Evolutionary conservation across 2,888 invertebrate species (phyloP).

Genomic region (Eurytoma adleriae): DNA sequence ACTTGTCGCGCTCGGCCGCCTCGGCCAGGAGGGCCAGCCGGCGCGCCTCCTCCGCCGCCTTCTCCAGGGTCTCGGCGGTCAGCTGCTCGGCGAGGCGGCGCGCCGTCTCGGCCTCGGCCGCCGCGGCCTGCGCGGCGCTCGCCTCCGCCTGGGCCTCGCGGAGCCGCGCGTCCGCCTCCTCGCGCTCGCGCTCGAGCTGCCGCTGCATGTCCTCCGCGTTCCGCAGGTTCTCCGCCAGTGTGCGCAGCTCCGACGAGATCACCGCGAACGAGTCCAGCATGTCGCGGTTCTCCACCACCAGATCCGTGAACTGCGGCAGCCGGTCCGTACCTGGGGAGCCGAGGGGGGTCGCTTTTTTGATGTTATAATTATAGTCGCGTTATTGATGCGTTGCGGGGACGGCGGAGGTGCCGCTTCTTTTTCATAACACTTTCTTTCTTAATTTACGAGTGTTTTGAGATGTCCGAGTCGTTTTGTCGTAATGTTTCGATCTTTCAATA

Average conservation of each 20-base stretch:
- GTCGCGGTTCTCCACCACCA: constrained; percentile 81
- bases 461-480: too few relatives aligned
- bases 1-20: constrained; percentile 58
- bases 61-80: constrained; percentile 70
- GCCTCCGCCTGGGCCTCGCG: constrained; percentile 75
- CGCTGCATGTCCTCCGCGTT: constrained; percentile 77
- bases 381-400: too few relatives aligned
- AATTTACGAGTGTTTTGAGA: too few relatives aligned
- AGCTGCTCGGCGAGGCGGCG: constrained; percentile 76
- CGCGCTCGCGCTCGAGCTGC: constrained; percentile 76
- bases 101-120: constrained; percentile 75
- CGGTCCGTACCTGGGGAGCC: constrained; percentile 72
- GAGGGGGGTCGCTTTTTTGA: too few relatives aligned
- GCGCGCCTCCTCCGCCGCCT: constrained; percentile 69
- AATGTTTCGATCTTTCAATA: too few relatives aligned
- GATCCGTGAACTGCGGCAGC: constrained; percentile 77
- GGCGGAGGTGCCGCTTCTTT: too few relatives aligned
- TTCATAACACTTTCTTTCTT: too few relatives aligned
- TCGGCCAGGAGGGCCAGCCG: constrained; percentile 65
- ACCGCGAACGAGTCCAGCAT: constrained; percentile 82
- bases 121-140: constrained; percentile 74
- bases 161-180: constrained; percentile 76
- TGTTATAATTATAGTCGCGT: too few relatives aligned
- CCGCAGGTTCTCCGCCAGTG: constrained; percentile 79
- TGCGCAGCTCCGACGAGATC: constrained; percentile 80